Conservation (phyloP, 2,113 vertebrate species). For the Ptilonorhynchus violaceus region DNA sequence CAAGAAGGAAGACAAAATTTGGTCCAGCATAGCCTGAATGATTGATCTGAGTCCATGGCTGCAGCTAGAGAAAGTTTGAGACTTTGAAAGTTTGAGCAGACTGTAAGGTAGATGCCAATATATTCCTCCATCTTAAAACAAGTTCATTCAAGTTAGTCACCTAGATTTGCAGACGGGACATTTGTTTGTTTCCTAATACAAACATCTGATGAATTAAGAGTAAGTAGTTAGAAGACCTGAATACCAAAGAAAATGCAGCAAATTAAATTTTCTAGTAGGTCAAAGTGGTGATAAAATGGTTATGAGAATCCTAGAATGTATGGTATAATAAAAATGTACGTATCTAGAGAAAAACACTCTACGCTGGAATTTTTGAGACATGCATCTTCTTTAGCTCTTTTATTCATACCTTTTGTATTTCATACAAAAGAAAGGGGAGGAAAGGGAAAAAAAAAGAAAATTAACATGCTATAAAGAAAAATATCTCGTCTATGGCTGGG, state of each 20-base stretch:
- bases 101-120: not conserved
- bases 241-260: not conserved
- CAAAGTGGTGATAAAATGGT: not conserved
- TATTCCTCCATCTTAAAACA: not conserved
- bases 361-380: not conserved
- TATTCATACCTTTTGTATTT: not conserved
- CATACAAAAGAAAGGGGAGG: not conserved
- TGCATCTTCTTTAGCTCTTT: not conserved
- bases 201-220: not conserved
- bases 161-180: not conserved
- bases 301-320: not conserved
- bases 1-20: not conserved
- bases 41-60: not conserved
- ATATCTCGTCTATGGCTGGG: not conserved
- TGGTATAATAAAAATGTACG: not conserved
- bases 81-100: not conserved
- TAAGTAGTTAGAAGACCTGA: not conserved
- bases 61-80: not conserved
- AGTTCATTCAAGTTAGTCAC: not conserved
- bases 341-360: not conserved
- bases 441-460: not conserved
- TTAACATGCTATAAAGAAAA: not conserved
- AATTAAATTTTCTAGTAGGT: not conserved
- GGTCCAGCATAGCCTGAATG: not conserved
- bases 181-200: not conserved